Base-by-base conservation (phyloP, 2,797 vertebrate genomes). In the Heliangelus exortis region DNA sequence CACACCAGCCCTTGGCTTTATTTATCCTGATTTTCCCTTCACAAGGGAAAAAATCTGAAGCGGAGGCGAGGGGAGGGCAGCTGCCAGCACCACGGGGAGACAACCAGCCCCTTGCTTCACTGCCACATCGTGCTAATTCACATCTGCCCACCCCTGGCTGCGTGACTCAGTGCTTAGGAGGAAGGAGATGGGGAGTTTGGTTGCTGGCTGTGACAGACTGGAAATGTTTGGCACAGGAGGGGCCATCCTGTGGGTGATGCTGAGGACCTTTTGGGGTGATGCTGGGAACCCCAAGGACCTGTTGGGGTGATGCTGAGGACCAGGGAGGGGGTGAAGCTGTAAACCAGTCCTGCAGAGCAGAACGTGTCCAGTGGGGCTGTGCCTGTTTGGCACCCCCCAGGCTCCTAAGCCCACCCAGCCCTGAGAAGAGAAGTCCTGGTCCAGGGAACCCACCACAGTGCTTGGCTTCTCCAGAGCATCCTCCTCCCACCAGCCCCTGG, bases 121-220 rank as follows among this genome's bases (percentile, higher is more conserved):
- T 89, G 93, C 65, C 77, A 74, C 84, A 55, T 90, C 81, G 92
- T 88, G 93, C 87, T 95, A 90, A 91, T 80, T 87, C 55, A 72
- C 91, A 68, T 87, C 96, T 96, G 94, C 23, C 74, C 86, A 72
- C 82, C 11, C 57, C 36, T 75, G 68, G 58, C 88, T 69, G 20
- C 91, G 94, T 93, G 91, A 85, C 68, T 66, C 28, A 4, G 75
- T 1, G 4, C 84, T 95, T 53, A 65, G 91, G 62, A 50, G 90
- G 81, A 33, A 50, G 90, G 81, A 33, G 41, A 72, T 29, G 39
- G 80, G 14, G 15, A 88, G 53, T 74, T 50, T 21, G 22, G 48
- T 13, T 50, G 48, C 59, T 23, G 75, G 58, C 43, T 34, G 45
- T 16, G 81, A 39, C 69, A 45, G 39, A 39, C 45, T 5, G 41